Base-by-base conservation (phyloP, 2,888 invertebrate genomes). In the Argyresthia goedartella region DNA sequence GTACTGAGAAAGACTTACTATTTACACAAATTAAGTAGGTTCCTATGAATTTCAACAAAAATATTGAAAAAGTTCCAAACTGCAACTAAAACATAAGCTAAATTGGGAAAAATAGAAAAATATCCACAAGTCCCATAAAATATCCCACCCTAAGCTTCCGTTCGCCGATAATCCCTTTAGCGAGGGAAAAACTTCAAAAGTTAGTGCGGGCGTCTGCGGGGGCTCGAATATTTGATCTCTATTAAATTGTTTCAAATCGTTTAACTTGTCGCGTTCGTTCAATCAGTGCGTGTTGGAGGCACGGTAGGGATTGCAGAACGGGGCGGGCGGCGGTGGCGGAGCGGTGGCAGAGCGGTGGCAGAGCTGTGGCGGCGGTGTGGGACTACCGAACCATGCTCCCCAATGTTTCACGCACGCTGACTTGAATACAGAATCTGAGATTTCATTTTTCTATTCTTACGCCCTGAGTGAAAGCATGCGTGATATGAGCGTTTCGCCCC, bases 181-280 rank as follows among this genome's bases (percentile, higher is more conserved):
- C 73, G 78, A 74, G 86, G 84, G 80, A 84, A 85, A 82, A 85
- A 84, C 86, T 86, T 86, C 86, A 86, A 86, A 86, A 85, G 86
- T 86, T 86, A 81, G 85, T 82, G 80, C 80, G 81, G 79, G 81
- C 71, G 71, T 62, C 61, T 73, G 75, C 74, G 33, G 81, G 84
- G 80, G 69, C 63, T 71, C 69, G 74, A 81, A 84, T 86, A 85
- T 85, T 86, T 86, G 86, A 86, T 86, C 86, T 86, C 84, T 86
- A 86, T 86, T 86, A 86, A 86, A 86, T 86, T 86, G 86, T 86
- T 86, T 86, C 86, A 86, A 86, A 86, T 86, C 76, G 86, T 86
- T 86, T 85, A 86, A 86, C 86, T 86, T 86, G 86, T 85, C 86
- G 86, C 86, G 80, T 41, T 46, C 47, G 81, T 81, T 84, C 85